Base-by-base conservation (phyloP, 2,888 invertebrate genomes). In the Agonopterix subpropinquella region DNA sequence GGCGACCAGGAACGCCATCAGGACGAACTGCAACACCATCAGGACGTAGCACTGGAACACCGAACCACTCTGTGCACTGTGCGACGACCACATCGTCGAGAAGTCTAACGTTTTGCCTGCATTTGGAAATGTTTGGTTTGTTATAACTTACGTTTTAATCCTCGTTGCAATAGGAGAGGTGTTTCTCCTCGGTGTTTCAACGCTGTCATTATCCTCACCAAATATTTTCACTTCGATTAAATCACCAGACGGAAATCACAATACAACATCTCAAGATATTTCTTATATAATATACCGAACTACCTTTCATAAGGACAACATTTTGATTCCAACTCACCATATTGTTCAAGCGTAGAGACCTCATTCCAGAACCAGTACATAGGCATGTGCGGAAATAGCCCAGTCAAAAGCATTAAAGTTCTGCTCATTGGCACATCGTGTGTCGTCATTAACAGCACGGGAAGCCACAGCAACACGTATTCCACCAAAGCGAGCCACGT, bases 1-100 rank as follows among this genome's bases (percentile, higher is more conserved):
- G 70, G 72, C 72, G 10, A 76, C 51, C 10, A 77, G 1, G 5
- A 5, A 0, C 48, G 56, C 61, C 48, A 46, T 58, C 1, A 67
- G 0, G 0, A 8, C 4, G 2, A 73, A 64, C 58, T 90, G 89
- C 0, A 86, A 28, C 2, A 87, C 8, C 59, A 90, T 11, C 56
- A 58, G 57, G 1, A 59, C 0, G 46, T 51, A 60, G 9, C 62
- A 51, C 0, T 52, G 9, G 28, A 58, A 51, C 4, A 66, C 58
- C 1, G 64, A 53, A 0, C 48, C 53, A 4, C 36, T 48, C 1
- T 15, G 0, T 1, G 3, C 0, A 1, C 45, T 13, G 41, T 61
- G 59, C 2, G 41, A 45, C 1, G 11, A 43, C 18, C 52, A 47
- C 45, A 75, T 64, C 35, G 67, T 67, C 1, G 48, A 36, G 45